phyloP scores from a whole-genome alignment of 1,140 invertebrate species.

The Copidosoma floridanum region DNA sequence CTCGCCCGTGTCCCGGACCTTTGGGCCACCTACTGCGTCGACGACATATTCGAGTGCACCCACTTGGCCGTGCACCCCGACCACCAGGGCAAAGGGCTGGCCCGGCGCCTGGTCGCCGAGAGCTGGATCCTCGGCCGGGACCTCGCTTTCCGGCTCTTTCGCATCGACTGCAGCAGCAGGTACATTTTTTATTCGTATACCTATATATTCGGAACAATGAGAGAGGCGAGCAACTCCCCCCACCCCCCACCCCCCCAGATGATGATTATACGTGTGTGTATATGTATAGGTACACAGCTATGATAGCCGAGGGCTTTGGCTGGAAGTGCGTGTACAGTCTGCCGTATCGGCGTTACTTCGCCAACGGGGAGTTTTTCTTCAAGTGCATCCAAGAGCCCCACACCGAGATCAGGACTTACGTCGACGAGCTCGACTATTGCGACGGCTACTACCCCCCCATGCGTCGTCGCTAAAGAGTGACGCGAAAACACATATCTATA shows the following conservation, averaged over 20 bases:
- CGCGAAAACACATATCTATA: background rate
- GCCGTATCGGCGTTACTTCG: constrained; percentile 35
- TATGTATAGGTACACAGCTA: constrained; percentile 33
- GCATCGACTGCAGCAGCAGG: constrained; percentile 52
- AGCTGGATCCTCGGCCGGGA: constrained; percentile 50
- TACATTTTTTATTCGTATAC: constrained; percentile 13
- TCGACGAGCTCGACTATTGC: constrained; percentile 19
- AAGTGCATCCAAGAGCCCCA: constrained; percentile 35
- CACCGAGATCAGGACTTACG: constrained; percentile 32
- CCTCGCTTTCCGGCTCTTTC: constrained; percentile 46
- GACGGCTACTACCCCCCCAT: background rate
- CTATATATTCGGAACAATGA: too few relatives aligned
- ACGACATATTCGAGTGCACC: constrained; percentile 50
- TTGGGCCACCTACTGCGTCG: constrained; percentile 43
- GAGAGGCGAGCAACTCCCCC: too few relatives aligned
- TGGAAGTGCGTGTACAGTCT: constrained; percentile 36
- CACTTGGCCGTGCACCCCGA: constrained; percentile 47
- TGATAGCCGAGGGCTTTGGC: constrained; percentile 32
- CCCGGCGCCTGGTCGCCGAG: constrained; percentile 42
- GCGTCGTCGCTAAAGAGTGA: background rate
- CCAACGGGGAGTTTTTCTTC: constrained; percentile 33
- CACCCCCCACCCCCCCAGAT: too few relatives aligned
- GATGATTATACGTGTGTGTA: too few relatives aligned
- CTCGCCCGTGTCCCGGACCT: too few relatives aligned
- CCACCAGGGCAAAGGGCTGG: constrained; percentile 44